Percentiles rank a stretch among this genome's conserved stretches.
These are phyloP conservation scores for Coreius guichenoti DNA, from an alignment of 2,797 vertebrate genomes.

Conservation along the genomic window DNA sequence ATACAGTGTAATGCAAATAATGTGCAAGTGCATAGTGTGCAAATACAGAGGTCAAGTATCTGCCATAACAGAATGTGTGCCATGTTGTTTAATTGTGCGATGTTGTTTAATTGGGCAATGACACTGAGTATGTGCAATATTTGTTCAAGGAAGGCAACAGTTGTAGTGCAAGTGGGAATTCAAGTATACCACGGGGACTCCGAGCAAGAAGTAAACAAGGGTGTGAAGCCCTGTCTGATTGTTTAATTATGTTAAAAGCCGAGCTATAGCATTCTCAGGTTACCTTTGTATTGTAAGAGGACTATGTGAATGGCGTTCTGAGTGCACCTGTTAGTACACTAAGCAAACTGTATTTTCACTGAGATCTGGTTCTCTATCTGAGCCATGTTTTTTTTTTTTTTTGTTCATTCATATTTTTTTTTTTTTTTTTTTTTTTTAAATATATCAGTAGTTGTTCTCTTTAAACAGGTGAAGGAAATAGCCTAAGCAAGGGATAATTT, in stretches of 20 bases:
- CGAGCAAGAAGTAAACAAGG: constrained; percentile 26
- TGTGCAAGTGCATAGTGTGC: neutral
- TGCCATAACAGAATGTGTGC: neutral
- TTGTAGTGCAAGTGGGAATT: constrained; percentile 6
- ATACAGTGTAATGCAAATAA: neutral
- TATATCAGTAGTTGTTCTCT: neutral
- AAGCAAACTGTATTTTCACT: neutral
- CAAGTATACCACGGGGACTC: constrained; percentile 5
- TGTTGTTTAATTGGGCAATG: neutral
- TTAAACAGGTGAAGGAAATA: neutral
- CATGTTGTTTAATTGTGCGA: neutral
- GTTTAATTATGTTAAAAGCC: constrained; percentile 13
- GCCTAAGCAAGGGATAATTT: neutral
- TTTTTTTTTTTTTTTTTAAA: no score
- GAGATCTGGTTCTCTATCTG: neutral
- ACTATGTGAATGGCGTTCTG: neutral
- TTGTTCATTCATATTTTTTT: no score
- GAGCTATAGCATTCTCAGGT: constrained; percentile 1
- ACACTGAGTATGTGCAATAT: constrained; percentile 20
- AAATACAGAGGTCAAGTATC: neutral
- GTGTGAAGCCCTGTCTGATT: neutral
- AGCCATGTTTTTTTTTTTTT: no score
- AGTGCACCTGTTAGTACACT: neutral
- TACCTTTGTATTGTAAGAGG: neutral
- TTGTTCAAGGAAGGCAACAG: constrained; percentile 20